These are phyloP conservation scores for Phoenoteleia sp. DNA, from an alignment of 2,888 invertebrate species.

Conservation along the genomic window DNA sequence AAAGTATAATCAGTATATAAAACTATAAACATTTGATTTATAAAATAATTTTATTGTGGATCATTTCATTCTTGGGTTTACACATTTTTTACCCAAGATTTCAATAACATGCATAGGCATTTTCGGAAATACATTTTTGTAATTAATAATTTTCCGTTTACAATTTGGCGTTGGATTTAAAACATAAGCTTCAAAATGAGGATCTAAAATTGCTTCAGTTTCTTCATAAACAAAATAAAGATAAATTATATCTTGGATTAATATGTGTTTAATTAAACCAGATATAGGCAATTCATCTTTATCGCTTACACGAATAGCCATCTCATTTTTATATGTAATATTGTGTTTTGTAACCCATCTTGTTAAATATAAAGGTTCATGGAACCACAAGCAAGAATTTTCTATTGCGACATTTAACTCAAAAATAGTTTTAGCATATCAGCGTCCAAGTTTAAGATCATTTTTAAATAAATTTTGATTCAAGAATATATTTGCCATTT, in stretches of 20 bases:
- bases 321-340: not conserved
- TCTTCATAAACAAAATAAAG: not conserved
- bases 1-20: too few relatives aligned
- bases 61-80: too few relatives aligned
- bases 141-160: not conserved
- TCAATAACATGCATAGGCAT: not conserved
- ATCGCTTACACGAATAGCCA: conserved; percentile 7
- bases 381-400: not conserved
- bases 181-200: conserved; percentile 15
- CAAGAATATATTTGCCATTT: not conserved
- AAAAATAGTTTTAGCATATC: not conserved
- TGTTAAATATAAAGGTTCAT: not conserved
- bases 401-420: not conserved
- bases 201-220: not conserved
- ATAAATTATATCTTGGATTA: not conserved
- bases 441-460: not conserved
- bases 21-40: too few relatives aligned
- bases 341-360: conserved; percentile 7
- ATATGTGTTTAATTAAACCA: conserved; percentile 1
- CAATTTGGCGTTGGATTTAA: not conserved
- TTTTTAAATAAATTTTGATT: not conserved
- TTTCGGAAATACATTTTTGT: not conserved
- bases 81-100: not conserved
- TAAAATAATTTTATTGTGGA: too few relatives aligned
- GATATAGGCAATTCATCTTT: conserved; percentile 6